Evolutionary conservation across 2,797 vertebrate genomes (phyloP).

Genomic region (Lerista edwardsae): DNA sequence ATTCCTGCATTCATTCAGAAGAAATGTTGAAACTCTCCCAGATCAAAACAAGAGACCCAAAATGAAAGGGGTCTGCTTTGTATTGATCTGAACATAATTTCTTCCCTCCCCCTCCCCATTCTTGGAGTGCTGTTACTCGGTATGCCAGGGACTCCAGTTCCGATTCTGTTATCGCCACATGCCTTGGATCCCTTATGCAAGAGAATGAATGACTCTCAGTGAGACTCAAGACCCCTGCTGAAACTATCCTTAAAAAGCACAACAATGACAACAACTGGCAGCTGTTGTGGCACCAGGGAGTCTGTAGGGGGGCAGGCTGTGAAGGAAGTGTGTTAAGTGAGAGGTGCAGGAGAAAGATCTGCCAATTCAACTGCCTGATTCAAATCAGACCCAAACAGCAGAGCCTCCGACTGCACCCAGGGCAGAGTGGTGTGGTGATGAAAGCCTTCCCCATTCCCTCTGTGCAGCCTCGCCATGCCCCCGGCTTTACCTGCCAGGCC

Average conservation of each 20-base stretch:
- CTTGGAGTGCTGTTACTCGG: not conserved
- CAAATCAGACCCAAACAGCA: too few species aligned
- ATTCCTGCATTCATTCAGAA: not conserved
- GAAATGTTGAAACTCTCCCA: not conserved
- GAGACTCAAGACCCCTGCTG: constrained; percentile 27
- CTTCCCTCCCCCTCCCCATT: not conserved
- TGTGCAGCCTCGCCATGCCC: too few species aligned
- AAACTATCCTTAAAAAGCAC: constrained; percentile 25
- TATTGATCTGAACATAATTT: constrained; percentile 10
- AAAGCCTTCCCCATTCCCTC: too few species aligned
- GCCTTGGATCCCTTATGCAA: constrained; percentile 29
- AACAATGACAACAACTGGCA: constrained; percentile 9
- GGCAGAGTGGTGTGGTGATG: too few species aligned
- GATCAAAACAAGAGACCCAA: not conserved
- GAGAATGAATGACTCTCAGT: constrained; percentile 25
- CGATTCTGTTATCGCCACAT: constrained; percentile 22
- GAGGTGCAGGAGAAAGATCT: not conserved
- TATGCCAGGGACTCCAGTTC: not conserved
- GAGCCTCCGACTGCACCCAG: too few species aligned
- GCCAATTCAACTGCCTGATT: too few species aligned
- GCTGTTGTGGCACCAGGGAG: constrained; percentile 13
- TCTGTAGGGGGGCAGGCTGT: not conserved
- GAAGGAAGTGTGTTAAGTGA: not conserved
- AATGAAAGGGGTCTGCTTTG: constrained; percentile 1
- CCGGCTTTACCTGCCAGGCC: too few species aligned